Percentiles rank a stretch among this genome's conserved stretches.
Evolutionary conservation across 2,113 vertebrate species (phyloP).

Genomic region (Pundamilia nyererei): DNA sequence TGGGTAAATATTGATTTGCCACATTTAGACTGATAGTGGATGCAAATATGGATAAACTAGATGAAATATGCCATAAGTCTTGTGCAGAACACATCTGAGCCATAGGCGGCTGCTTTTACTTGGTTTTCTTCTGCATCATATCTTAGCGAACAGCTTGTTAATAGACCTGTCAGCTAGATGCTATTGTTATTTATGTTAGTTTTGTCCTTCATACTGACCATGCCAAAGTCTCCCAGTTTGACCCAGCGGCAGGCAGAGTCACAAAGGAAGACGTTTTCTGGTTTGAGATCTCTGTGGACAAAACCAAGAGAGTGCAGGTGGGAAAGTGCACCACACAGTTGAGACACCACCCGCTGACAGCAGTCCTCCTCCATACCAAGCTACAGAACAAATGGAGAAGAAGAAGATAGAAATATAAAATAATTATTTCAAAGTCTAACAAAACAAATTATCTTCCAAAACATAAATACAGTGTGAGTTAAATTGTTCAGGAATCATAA

Average conservation of each 20-base stretch:
- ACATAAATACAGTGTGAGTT: background rate
- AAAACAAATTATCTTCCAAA: background rate
- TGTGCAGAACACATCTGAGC: background rate
- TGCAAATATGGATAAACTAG: background rate
- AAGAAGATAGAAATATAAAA: background rate
- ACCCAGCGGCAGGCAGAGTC: conserved; percentile 76
- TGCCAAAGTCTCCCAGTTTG: conserved; percentile 84
- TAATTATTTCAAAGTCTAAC: background rate
- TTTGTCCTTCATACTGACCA: conserved; percentile 45
- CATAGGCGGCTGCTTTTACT: accelerated
- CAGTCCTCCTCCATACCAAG: conserved; percentile 71
- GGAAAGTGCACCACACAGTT: conserved; percentile 78
- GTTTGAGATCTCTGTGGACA: conserved; percentile 85
- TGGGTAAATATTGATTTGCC: background rate
- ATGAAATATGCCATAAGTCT: accelerated
- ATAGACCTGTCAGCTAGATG: background rate
- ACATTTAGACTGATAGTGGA: background rate
- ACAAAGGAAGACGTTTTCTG: conserved; percentile 85
- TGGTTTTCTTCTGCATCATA: background rate
- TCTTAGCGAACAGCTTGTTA: background rate
- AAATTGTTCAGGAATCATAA: background rate
- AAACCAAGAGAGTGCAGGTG: conserved; percentile 82
- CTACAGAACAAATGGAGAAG: background rate
- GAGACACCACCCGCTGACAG: conserved; percentile 74
- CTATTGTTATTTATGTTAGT: background rate